Conservation (phyloP, 2,113 vertebrate species). For the Henicopernis longicauda region DNA sequence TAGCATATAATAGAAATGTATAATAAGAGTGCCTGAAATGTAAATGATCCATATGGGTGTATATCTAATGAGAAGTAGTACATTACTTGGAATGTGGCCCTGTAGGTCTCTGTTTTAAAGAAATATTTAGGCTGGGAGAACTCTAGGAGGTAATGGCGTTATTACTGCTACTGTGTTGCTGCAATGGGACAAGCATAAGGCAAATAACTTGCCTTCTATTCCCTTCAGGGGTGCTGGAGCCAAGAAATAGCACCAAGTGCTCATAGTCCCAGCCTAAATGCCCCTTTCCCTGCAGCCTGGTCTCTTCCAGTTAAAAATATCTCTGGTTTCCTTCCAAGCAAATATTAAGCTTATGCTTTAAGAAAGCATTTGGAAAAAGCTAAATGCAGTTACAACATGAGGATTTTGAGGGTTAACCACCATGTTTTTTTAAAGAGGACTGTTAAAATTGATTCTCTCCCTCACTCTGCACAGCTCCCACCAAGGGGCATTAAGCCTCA, state of each 20-base stretch:
- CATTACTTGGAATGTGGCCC: neutral
- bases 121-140: neutral
- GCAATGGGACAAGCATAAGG: neutral
- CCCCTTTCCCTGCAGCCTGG: neutral
- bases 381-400: neutral
- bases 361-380: neutral
- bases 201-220: neutral
- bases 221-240: neutral
- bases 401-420: neutral
- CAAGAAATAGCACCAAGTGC: neutral
- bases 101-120: neutral
- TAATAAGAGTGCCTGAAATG: neutral
- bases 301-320: neutral
- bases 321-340: neutral
- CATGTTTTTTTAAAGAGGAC: neutral
- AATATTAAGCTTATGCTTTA: neutral
- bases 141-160: neutral
- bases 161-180: neutral
- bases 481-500: neutral
- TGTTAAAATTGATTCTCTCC: neutral
- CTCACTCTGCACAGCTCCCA: neutral
- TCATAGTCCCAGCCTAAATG: fast-evolving
- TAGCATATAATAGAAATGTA: neutral
- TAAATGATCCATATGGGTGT: neutral
- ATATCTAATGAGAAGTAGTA: neutral